A percentile compares a stretch with the other conserved stretches of the same genome.
Evolutionary conservation across 2,113 vertebrate genomes (phyloP).

Genomic region (Oreocharis arfaki): DNA sequence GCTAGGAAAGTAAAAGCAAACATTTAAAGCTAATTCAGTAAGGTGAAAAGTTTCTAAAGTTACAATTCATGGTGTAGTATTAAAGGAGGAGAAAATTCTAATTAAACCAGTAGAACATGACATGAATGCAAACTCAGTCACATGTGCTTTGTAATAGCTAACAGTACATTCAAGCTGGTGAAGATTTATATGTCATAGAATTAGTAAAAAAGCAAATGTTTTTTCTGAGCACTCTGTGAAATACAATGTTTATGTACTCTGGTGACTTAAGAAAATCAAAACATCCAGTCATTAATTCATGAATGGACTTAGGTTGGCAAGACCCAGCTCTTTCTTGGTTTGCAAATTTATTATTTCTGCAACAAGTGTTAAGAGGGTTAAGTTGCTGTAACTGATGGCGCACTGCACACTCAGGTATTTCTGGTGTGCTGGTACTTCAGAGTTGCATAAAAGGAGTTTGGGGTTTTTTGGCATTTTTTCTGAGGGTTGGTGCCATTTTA

Average conservation of each 20-base stretch:
- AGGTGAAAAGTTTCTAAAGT: constrained; percentile 16
- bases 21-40: constrained; percentile 37
- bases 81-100: constrained; percentile 22
- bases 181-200: not conserved
- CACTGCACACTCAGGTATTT: not conserved
- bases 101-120: constrained; percentile 54
- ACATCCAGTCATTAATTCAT: not conserved
- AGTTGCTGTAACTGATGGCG: not conserved
- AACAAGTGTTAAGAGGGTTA: not conserved
- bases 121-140: constrained; percentile 44
- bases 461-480: not conserved
- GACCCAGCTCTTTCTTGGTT: not conserved
- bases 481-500: not conserved
- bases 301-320: not conserved
- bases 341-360: not conserved
- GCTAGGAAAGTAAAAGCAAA: constrained; percentile 67
- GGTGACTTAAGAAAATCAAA: not conserved
- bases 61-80: constrained; percentile 28
- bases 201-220: not conserved
- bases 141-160: constrained; percentile 59
- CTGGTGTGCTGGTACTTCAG: not conserved
- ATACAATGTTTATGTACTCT: constrained; percentile 44
- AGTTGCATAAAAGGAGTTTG: not conserved
- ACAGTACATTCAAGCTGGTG: constrained; percentile 66
- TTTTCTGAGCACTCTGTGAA: constrained; percentile 27